Percentiles rank a stretch among this genome's conserved stretches.
phyloP scores from a whole-genome alignment of 2,113 vertebrate genomes.

The Melospiza melodia region DNA sequence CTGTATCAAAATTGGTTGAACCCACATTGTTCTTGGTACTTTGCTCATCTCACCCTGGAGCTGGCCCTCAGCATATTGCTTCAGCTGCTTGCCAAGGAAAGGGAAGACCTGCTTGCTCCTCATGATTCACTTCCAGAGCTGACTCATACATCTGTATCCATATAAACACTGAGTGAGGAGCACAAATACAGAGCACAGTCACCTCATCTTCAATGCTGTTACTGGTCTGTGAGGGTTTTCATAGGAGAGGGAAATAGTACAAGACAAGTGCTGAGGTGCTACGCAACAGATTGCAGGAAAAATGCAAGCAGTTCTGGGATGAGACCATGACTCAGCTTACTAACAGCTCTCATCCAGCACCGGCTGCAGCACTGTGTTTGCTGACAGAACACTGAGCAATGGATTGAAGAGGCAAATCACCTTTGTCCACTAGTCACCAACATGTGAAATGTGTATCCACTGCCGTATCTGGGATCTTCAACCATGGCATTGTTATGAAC shows the following conservation, averaged over 20 bases:
- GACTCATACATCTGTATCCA: neutral
- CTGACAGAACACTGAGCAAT: neutral
- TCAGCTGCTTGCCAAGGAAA: neutral
- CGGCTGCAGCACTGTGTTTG: neutral
- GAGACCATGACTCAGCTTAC: neutral
- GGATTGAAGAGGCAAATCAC: neutral
- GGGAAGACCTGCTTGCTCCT: neutral
- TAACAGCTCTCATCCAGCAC: neutral
- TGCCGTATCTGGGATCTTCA: neutral
- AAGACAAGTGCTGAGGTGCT: neutral
- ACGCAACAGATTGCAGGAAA: neutral
- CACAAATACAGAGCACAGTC: neutral
- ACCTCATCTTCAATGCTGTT: neutral
- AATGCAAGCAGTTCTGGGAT: neutral
- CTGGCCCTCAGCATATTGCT: neutral
- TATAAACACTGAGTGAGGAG: neutral
- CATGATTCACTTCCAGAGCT: neutral
- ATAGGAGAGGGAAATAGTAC: neutral
- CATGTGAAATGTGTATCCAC: neutral
- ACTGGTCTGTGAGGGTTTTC: neutral
- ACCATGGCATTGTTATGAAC: neutral
- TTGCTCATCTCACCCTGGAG: neutral
- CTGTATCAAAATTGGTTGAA: neutral
- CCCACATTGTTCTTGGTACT: neutral
- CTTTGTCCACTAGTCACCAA: neutral